Percentiles rank a stretch among this genome's conserved stretches.
Evolutionary conservation across 2,888 invertebrate genomes (phyloP).

Genomic region (Rhogogaster chlorosoma): DNA sequence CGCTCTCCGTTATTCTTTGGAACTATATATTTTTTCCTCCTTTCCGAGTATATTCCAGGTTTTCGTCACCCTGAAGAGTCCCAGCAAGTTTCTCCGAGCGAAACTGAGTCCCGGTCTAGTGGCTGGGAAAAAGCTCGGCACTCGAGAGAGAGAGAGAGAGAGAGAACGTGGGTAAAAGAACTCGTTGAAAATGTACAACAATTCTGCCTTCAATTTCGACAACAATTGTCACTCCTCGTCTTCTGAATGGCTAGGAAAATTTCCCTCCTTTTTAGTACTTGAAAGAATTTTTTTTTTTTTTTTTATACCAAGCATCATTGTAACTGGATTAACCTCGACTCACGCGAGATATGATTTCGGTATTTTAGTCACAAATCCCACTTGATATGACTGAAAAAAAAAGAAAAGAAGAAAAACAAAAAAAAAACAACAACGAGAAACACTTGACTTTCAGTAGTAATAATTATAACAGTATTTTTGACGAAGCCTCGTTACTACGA

Average conservation of each 20-base stretch:
- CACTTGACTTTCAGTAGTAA: neutral
- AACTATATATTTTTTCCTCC: neutral
- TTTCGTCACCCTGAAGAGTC: neutral
- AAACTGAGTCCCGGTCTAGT: slow-evolving; percentile 13
- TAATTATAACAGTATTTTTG: neutral
- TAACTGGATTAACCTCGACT: neutral
- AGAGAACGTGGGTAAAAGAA: neutral
- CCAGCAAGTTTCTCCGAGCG: slow-evolving; percentile 17
- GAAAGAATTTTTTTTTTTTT: neutral
- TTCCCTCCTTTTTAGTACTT: neutral
- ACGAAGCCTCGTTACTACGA: neutral
- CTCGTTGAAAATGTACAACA: slow-evolving; percentile 10
- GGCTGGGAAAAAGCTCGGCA: neutral
- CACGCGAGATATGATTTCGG: neutral
- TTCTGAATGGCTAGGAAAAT: neutral
- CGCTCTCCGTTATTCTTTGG: neutral
- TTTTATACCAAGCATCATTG: neutral
- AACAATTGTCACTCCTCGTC: slow-evolving; percentile 15
- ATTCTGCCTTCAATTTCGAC: slow-evolving; percentile 6
- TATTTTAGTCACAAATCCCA: neutral
- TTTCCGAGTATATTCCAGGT: neutral
- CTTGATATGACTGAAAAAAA: neutral
- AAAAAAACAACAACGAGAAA: neutral
- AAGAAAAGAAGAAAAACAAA: neutral
- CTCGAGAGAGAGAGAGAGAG: neutral